These are phyloP conservation scores for Papilio machaon DNA, from an alignment of 1,140 invertebrate species.

Conservation along the genomic window DNA sequence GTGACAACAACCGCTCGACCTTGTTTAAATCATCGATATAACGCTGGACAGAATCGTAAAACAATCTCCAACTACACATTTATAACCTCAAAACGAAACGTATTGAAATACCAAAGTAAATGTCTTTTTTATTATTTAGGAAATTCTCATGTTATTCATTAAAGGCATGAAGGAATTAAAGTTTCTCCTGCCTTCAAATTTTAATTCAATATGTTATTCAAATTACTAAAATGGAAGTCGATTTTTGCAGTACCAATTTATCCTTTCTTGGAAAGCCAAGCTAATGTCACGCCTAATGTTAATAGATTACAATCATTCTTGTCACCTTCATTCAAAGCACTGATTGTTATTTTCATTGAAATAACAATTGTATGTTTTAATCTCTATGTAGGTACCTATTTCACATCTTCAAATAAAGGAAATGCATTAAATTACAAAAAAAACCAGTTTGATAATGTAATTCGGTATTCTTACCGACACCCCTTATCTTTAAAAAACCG, in stretches of 20 bases:
- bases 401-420: neutral
- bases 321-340: neutral
- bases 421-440: neutral
- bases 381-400: neutral
- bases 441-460: neutral
- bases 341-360: neutral
- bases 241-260: neutral
- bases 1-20: slow-evolving; percentile 32
- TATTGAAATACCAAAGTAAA: neutral
- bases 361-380: neutral
- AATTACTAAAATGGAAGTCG: neutral
- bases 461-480: neutral
- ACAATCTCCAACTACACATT: neutral
- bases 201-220: neutral
- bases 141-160: neutral
- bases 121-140: neutral
- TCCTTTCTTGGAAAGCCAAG: neutral
- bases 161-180: neutral
- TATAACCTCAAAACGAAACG: slow-evolving; percentile 7
- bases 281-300: no score
- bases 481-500: slow-evolving; percentile 8
- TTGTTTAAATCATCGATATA: slow-evolving; percentile 34
- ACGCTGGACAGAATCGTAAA: slow-evolving; percentile 14
- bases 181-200: neutral
- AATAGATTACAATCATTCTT: neutral